These are phyloP conservation scores for Hippotragus niger DNA, from an alignment of 2,113 vertebrate species.

Conservation along the genomic window DNA sequence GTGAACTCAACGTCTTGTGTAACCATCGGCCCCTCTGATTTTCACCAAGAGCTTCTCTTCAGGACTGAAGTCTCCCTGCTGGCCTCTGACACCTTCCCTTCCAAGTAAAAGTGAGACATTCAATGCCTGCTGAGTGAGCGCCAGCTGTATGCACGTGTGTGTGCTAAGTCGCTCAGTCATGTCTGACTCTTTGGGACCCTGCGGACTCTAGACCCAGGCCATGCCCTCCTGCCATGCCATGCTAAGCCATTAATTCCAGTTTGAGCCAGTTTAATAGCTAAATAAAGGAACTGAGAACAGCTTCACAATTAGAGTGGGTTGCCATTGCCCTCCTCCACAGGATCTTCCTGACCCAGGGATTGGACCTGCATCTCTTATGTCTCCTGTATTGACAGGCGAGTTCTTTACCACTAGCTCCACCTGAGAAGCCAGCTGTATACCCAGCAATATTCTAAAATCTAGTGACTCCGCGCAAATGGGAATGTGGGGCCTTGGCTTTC, in stretches of 20 bases:
- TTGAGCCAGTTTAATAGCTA: slow-evolving; percentile 63
- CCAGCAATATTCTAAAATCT: background rate
- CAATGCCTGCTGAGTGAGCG: accelerated
- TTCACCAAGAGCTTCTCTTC: background rate
- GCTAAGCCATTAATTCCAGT: slow-evolving; percentile 37
- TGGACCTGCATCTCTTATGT: background rate
- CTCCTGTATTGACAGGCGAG: background rate
- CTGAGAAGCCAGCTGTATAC: background rate
- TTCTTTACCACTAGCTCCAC: background rate
- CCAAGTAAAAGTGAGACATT: background rate
- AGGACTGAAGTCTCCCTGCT: too few relatives aligned
- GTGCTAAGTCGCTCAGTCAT: background rate
- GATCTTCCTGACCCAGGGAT: background rate
- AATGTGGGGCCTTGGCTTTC: too few relatives aligned
- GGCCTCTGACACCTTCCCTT: background rate
- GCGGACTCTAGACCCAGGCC: background rate
- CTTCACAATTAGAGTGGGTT: slow-evolving; percentile 29
- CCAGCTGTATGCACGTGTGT: accelerated
- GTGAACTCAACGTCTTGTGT: background rate
- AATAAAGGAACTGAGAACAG: slow-evolving; percentile 45
- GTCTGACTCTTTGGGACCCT: background rate
- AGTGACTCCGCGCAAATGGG: accelerated
- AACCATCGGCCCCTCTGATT: background rate
- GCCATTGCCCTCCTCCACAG: background rate
- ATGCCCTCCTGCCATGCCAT: background rate